phyloP scores from a whole-genome alignment of 2,113 vertebrate species.

The Nothoprocta pentlandii region DNA sequence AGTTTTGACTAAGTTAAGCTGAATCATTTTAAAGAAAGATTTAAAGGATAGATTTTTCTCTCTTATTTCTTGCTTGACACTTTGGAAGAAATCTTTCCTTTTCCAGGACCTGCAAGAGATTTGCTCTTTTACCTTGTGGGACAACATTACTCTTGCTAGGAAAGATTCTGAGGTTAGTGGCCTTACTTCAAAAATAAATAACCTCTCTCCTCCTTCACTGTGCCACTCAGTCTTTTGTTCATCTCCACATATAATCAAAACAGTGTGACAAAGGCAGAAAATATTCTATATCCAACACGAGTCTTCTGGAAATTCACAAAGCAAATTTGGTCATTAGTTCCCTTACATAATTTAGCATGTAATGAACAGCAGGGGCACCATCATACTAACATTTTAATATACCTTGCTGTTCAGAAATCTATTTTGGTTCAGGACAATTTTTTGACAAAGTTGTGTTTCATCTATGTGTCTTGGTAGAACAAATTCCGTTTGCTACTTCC shows the following conservation, averaged over 20 bases:
- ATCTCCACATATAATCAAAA: neutral
- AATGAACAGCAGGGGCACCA: neutral
- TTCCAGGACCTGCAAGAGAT: neutral
- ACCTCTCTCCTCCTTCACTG: neutral
- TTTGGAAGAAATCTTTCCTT: neutral
- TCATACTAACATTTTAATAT: neutral
- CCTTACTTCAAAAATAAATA: neutral
- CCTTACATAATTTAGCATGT: neutral
- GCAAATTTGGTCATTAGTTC: neutral
- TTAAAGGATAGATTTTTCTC: conserved; percentile 27
- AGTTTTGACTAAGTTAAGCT: neutral
- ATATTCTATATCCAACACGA: neutral
- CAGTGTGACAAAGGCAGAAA: neutral
- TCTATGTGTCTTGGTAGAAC: neutral
- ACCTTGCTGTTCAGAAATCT: neutral
- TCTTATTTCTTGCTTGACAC: neutral
- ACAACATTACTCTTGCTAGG: neutral
- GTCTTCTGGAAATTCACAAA: neutral
- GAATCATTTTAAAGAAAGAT: conserved; percentile 5
- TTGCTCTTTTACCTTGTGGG: conserved; percentile 9
- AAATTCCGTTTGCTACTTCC: neutral
- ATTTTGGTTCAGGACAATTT: neutral
- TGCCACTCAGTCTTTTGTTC: neutral
- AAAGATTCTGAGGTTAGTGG: conserved; percentile 5
- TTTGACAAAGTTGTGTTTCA: neutral